phyloP scores from a whole-genome alignment of 2,113 vertebrate genomes.

The Panthera uncia region DNA sequence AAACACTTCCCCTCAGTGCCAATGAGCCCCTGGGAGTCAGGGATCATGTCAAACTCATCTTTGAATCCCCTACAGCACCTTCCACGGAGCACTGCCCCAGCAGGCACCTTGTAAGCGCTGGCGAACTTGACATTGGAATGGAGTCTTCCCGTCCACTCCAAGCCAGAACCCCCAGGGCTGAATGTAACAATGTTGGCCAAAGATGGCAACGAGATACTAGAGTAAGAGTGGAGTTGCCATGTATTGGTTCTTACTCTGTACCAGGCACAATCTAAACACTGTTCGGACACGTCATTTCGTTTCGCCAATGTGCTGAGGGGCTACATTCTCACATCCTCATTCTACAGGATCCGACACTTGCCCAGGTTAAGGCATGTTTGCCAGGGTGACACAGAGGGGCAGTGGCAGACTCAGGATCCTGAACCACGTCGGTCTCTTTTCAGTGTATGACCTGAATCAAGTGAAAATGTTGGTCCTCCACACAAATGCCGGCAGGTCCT shows the following conservation, averaged over 20 bases:
- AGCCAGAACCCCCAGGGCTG: conserved; percentile 29
- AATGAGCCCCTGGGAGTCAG: background rate
- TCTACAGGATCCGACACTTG: background rate
- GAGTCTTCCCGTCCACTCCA: conserved; percentile 31
- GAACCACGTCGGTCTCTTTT: background rate
- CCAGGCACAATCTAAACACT: background rate
- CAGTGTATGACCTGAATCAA: accelerated
- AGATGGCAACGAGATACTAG: conserved; percentile 47
- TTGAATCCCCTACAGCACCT: background rate
- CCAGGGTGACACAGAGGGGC: background rate
- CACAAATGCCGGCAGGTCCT: accelerated
- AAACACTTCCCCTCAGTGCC: background rate
- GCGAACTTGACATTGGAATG: background rate
- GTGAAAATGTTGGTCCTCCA: accelerated
- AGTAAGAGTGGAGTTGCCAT: background rate
- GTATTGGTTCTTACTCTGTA: background rate
- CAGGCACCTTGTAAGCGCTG: background rate
- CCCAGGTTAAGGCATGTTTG: accelerated
- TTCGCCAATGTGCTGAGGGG: too few species aligned
- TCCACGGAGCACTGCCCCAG: background rate
- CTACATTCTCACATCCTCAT: accelerated
- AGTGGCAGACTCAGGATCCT: background rate
- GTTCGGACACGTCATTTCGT: accelerated
- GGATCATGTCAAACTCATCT: background rate
- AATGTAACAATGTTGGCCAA: conserved; percentile 40